These are phyloP conservation scores for Furnarius figulus DNA, from an alignment of 2,113 vertebrate genomes.

Conservation along the genomic window DNA sequence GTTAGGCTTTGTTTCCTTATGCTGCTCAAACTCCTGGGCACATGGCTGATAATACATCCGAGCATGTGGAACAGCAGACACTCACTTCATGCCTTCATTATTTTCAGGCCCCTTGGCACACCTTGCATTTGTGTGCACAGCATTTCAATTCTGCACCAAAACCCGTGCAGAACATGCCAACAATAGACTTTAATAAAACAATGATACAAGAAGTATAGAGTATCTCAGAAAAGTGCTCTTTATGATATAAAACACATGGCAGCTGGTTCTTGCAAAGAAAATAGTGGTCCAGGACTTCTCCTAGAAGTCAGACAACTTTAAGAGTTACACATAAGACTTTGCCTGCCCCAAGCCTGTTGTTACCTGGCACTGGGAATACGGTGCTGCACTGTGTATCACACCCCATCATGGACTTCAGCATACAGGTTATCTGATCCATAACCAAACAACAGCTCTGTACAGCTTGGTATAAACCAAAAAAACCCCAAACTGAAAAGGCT, in stretches of 20 bases:
- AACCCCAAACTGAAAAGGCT: neutral
- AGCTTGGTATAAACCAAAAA: neutral
- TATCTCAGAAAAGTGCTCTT: neutral
- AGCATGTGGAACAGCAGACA: neutral
- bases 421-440: neutral
- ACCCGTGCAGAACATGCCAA: neutral
- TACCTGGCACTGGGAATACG: neutral
- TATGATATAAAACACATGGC: neutral
- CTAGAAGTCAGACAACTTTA: neutral
- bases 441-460: neutral
- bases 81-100: neutral
- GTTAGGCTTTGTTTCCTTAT: neutral
- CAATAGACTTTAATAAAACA: neutral
- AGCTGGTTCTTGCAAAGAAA: neutral
- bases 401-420: neutral
- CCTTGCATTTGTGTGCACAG: neutral
- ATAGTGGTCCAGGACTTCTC: neutral
- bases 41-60: neutral
- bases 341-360: neutral
- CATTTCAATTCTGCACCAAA: constrained; percentile 12
- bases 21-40: neutral
- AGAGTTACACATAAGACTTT: neutral
- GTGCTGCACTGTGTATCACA: neutral
- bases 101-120: constrained; percentile 17
- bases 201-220: neutral